These are phyloP conservation scores for Coreoperca whiteheadi DNA, from an alignment of 2,113 vertebrate species.

Conservation along the genomic window DNA sequence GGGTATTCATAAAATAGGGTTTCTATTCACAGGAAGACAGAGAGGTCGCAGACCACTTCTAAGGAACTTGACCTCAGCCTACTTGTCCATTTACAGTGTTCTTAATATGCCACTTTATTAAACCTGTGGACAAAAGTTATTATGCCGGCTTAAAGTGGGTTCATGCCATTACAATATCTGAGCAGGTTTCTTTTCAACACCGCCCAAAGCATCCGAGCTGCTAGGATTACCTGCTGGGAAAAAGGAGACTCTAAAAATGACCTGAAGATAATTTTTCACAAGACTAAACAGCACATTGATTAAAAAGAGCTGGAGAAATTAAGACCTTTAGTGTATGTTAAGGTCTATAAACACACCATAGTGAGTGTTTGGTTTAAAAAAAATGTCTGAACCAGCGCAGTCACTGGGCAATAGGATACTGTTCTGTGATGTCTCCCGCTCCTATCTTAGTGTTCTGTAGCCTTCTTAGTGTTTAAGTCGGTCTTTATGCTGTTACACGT, in stretches of 20 bases:
- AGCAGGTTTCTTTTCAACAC: constrained; percentile 3
- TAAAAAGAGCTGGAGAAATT: background rate
- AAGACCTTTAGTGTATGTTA: background rate
- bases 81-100: background rate
- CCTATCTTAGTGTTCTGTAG: background rate
- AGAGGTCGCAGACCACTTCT: background rate
- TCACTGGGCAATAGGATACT: background rate
- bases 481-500: too few species aligned
- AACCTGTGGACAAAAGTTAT: background rate
- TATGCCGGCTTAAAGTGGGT: background rate
- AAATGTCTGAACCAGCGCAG: background rate
- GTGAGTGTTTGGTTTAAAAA: background rate
- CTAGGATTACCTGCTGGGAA: background rate
- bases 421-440: background rate
- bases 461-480: background rate
- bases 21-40: background rate
- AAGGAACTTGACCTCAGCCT: background rate
- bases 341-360: background rate
- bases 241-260: background rate
- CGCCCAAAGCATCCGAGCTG: background rate
- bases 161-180: constrained; percentile 1
- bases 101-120: constrained; percentile 8
- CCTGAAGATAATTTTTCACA: background rate
- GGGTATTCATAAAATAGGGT: constrained; percentile 7
- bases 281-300: background rate